A percentile compares a stretch with the other conserved stretches of the same genome.
Evolutionary conservation across 92 coral and sea anemone species (phyloP).

Genomic region (Meandrina meandrites): DNA sequence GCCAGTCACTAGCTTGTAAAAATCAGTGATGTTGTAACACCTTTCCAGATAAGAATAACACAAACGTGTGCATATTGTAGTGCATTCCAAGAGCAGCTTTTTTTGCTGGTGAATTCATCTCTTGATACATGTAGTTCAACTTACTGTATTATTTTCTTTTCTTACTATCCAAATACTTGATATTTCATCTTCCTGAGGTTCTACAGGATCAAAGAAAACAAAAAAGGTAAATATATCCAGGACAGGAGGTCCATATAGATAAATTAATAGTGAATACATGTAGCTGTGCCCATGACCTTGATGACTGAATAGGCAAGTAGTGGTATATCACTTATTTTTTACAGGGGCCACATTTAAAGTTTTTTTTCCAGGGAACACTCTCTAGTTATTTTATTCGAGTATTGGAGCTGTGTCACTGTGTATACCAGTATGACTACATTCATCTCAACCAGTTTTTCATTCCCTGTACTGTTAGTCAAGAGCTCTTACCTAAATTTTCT

Average conservation of each 20-base stretch:
- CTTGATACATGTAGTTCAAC: background rate
- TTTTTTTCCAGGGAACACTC: background rate
- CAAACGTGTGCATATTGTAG: no score
- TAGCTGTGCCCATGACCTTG: background rate
- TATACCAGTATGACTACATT: background rate
- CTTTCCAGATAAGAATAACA: no score
- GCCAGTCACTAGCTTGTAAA: background rate
- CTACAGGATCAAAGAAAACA: conserved; percentile 19
- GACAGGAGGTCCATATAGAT: background rate
- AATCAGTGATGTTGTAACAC: no score
- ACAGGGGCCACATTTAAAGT: background rate
- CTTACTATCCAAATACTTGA: conserved; percentile 82
- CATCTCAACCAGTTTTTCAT: background rate
- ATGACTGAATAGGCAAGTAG: background rate
- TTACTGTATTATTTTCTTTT: conserved; percentile 63
- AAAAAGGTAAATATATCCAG: background rate
- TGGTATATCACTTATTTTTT: no score
- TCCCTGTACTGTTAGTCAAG: no score
- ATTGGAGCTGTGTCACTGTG: background rate
- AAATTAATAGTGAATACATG: background rate
- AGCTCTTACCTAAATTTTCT: conserved; percentile 22
- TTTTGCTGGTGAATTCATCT: no score
- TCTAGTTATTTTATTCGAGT: background rate
- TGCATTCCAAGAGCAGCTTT: no score
- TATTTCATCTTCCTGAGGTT: conserved; percentile 35